These are phyloP conservation scores for Macrobrachium nipponense DNA, from an alignment of 1,140 invertebrate species.

Conservation along the genomic window DNA sequence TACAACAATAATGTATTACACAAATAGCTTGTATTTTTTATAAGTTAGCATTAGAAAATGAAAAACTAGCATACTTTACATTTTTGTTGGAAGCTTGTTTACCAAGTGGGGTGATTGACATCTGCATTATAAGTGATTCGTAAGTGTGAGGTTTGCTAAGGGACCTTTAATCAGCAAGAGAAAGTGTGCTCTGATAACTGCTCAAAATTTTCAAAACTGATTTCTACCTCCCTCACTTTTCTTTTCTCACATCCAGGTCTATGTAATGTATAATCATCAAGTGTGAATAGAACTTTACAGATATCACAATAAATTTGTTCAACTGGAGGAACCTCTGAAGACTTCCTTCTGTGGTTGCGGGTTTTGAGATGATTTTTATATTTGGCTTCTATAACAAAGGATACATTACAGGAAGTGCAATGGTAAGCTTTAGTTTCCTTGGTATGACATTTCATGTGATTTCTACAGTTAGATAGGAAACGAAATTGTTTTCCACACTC, in stretches of 20 bases:
- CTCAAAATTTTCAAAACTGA: conserved; percentile 33
- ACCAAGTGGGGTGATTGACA: too few species aligned
- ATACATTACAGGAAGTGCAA: conserved; percentile 29
- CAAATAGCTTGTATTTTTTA: too few species aligned
- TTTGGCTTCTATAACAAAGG: conserved; percentile 37
- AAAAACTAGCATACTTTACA: too few species aligned
- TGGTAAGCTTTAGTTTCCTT: not conserved
- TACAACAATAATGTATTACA: too few species aligned
- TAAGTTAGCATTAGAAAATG: too few species aligned
- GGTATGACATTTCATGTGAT: conserved; percentile 33
- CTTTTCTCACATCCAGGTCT: conserved; percentile 12
- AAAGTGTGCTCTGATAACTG: conserved; percentile 45
- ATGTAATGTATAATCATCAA: conserved; percentile 13
- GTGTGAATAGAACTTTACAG: conserved; percentile 1
- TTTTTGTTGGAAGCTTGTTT: too few species aligned
- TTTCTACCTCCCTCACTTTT: not conserved
- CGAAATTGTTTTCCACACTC: conserved; percentile 42
- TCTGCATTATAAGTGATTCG: too few species aligned
- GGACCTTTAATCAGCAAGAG: not conserved
- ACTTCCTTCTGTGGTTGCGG: conserved; percentile 30
- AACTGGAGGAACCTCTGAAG: not conserved
- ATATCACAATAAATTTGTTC: conserved; percentile 20
- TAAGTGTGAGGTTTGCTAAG: too few species aligned
- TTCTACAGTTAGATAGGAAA: conserved; percentile 35
- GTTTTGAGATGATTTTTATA: conserved; percentile 39